Percentiles rank a stretch among this genome's conserved stretches.
These are phyloP conservation scores for Perizoma flavofasciatum DNA, from an alignment of 2,888 invertebrate genomes.

Conservation along the genomic window DNA sequence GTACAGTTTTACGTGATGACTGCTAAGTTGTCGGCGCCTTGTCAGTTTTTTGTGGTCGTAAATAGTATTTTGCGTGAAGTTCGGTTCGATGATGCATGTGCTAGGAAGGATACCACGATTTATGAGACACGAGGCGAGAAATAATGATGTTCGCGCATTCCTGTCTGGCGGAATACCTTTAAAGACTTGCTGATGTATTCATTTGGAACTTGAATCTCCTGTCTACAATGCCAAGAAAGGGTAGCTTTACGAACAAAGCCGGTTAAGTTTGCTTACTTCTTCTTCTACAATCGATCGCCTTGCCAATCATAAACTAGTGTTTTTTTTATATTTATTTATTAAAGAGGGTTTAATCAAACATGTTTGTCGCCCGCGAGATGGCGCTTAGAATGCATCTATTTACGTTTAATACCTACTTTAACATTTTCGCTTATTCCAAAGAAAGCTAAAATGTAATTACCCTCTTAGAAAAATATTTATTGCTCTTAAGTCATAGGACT, in stretches of 20 bases:
- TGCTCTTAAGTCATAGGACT: too few species aligned
- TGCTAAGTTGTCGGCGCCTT: conserved; percentile 38
- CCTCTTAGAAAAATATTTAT: too few species aligned
- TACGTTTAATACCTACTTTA: too few species aligned
- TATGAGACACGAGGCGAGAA: conserved; percentile 36
- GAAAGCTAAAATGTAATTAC: too few species aligned
- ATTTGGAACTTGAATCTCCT: conserved; percentile 23
- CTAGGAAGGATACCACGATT: conserved; percentile 36
- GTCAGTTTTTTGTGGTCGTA: conserved; percentile 39
- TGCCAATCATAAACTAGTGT: too few species aligned
- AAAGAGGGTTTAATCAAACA: too few species aligned
- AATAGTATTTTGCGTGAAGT: conserved; percentile 36
- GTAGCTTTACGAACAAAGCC: not conserved
- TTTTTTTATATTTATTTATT: too few species aligned
- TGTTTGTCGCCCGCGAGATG: too few species aligned
- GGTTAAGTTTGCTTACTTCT: too few species aligned
- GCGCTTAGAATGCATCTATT: too few species aligned
- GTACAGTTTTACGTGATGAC: conserved; percentile 39
- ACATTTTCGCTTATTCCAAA: too few species aligned
- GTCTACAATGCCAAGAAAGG: conserved; percentile 7
- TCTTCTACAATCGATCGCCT: too few species aligned
- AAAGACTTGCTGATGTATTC: conserved; percentile 22
- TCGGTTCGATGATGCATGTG: conserved; percentile 32
- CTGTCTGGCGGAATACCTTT: conserved; percentile 26
- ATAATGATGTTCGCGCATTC: conserved; percentile 38